Base-by-base conservation (phyloP, 2,888 invertebrate species). In the Agonum fuliginosum region DNA sequence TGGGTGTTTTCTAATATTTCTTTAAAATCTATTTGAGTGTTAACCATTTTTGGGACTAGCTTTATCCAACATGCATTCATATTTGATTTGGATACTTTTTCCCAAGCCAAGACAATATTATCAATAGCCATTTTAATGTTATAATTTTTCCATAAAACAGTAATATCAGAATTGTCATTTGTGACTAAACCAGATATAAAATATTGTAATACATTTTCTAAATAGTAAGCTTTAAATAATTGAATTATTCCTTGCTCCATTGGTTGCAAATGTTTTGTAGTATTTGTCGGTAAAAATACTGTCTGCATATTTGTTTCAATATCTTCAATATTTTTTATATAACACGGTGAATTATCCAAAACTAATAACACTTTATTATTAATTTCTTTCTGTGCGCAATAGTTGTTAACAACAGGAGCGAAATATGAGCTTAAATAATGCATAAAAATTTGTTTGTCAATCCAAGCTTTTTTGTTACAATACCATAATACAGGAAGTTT, bases 91-190 rank as follows among this genome's bases (percentile, higher is more conserved):
- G n/a, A n/a, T 37, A 79, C 75, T 14, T 24, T 62, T 41, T 41
- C 30, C 81, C 72, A 72, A 30, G 72, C 81, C 48, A 30, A 24
- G 79, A 82, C 81, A 77, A 83, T 83, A 78, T 83, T 80, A 78
- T 78, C 79, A 6, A 83, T 77, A 79, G 80, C 81, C 24, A 77
- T 69, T 41, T 81, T 71, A 78, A 84, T 83, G 78, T 84, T 80
- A 78, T 84, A 81, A 20, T 84, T 79, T 78, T 83, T 84, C 83
- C 84, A 83, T 77, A 82, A 85, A 5, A 10, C 10, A 8, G 30
- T 30, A 8, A 30, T 3, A 6, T n/a, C 10, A 2, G 14, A n/a
- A 20, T 6, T 27, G 24, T 12, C 2, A 3, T 62, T 30, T 10
- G 58, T 58, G 1, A n/a, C 58, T 5, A 22, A 19, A 58, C 22